Evolutionary conservation across 2,113 vertebrate species (phyloP), one percentile per base, ranked within the genome.

Genomic region (Osmerus mordax): DNA sequence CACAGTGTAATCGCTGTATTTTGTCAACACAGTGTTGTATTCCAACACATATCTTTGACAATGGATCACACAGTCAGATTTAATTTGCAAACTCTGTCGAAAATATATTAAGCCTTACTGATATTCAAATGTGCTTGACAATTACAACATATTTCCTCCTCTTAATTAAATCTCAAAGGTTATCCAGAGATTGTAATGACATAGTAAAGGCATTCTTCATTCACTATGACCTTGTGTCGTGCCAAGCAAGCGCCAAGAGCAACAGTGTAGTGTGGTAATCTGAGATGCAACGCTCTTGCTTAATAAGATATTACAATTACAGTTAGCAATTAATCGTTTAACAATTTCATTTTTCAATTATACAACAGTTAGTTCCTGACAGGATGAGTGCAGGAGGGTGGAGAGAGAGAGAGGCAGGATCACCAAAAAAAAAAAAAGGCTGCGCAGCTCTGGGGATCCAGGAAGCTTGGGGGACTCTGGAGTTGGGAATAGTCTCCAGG

Each of bases 31-130:
- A 47, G 41, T 47, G 9, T 11, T 47, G 41, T 7, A 47, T 47
- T 47, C 2, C 8, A 47, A n/a, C 8, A 14, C 4, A 14, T 18
- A 47, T 70, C 62, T 28, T 9, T 4, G 21, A 56, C 18, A 56
- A 36, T 54, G 66, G 54, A 75, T 67, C 23, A 13, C 77, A 66
- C 23, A 41, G 58, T 54, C 23, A 69, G 59, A 74, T 74, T 64
- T 61, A 32, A 77, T 55, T 69, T 72, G n/a, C 13, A 52, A 29
- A 2, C 62, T 59, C n/a, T 23, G 28, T 36, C 12, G 51, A 47
- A 28, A 29, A 63, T 67, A 76, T 32, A 52, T 63, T 14, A 47
- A 59, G 11, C n/a, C 19, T 61, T 11, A 8, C 23, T 56, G 51
- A 65, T 47, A 60, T 62, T 65, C 56, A 65, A 52, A 71, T 19